Conservation (phyloP, 2,888 invertebrate genomes). For the Alcis repandata region DNA sequence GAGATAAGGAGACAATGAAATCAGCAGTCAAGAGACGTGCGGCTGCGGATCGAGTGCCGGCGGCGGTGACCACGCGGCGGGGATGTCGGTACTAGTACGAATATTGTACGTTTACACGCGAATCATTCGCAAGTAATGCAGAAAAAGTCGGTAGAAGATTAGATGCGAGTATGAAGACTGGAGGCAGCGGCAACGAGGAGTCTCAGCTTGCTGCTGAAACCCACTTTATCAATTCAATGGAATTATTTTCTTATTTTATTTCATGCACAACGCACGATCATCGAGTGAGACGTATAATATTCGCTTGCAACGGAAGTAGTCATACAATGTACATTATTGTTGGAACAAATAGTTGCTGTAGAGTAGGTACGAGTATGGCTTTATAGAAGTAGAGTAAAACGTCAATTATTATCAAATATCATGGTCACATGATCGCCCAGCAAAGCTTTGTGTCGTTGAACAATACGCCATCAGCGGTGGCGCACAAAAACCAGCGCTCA, state of each 20-base stretch:
- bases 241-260: no score
- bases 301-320: background rate
- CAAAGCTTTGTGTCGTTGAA: slow-evolving; percentile 1
- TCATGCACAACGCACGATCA: no score
- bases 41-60: background rate
- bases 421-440: background rate
- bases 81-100: no score
- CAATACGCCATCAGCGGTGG: slow-evolving; percentile 20
- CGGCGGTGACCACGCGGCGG: background rate
- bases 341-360: background rate
- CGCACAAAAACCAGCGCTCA: slow-evolving; percentile 4
- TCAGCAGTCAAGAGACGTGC: slow-evolving; percentile 9
- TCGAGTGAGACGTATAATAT: no score
- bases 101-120: no score
- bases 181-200: no score
- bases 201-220: no score
- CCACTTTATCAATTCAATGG: no score
- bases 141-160: background rate
- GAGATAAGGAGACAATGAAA: slow-evolving; percentile 1
- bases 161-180: no score
- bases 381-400: background rate
- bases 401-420: background rate
- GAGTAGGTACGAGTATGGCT: background rate
- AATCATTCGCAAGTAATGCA: background rate
- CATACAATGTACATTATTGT: no score